Evolutionary conservation across 2,797 vertebrate species (phyloP), one percentile per base, ranked within the genome.

Genomic region (Austrolebias charrua): DNA sequence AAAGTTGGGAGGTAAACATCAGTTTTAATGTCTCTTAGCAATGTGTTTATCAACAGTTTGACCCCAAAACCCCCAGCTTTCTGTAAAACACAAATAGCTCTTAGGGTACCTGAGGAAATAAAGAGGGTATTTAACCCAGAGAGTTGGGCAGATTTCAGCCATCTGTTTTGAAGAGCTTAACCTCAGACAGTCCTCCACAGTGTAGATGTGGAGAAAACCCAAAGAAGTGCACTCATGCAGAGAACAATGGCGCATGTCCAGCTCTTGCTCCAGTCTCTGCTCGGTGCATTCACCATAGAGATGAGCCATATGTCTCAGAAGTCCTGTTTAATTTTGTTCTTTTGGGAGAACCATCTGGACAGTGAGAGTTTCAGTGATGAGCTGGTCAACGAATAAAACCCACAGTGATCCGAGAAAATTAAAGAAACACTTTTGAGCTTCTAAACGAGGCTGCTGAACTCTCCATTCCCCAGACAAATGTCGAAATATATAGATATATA

Each of bases 91-190:
- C 79, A 87, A 84, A 79, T 67, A 76, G 75, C 68, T 82, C 86
- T 85, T 82, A 83, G 75, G 59, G 74, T 88, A 91, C 90, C 88
- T 90, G 83, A 67, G 73, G 64, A 87, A 90, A 90, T 86, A 90
- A 90, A 88, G 77, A 82, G 73, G 77, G 86, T 83, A 77, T 86
- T 88, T 89, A 91, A 89, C 82, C 85, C 81, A 65, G 14, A 63
- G 59, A 73, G 78, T 63, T 85, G 80, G 90, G 86, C 80, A 90
- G 87, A 91, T 90, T 87, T 88, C 55, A 81, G 78, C 87, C 87
- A 93, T 92, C 90, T 93, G 91, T 85, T 86, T 88, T 85, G 48
- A 88, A 69, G 80, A 81, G 87, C 86, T 90, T 89, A 92, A 83
- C 78, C 78, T 80, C 66, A 66, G 61, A 76, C 62, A 77, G 67